These are phyloP conservation scores for Cololabis saira DNA, from an alignment of 2,113 vertebrate species.

Conservation along the genomic window DNA sequence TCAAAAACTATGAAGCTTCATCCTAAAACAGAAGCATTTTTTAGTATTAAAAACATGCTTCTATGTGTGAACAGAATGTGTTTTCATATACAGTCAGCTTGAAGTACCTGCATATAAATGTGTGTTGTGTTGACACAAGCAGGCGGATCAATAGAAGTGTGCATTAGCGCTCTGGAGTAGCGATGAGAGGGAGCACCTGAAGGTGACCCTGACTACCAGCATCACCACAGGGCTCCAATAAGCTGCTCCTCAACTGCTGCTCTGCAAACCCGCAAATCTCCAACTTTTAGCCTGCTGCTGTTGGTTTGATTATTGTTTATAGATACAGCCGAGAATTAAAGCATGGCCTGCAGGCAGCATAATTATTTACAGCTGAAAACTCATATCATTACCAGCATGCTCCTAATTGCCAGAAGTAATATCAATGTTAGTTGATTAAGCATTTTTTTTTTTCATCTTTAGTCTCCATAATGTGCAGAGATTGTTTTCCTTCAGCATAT, in stretches of 20 bases:
- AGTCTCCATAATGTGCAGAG: constrained; percentile 88
- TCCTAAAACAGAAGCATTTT: too few species aligned
- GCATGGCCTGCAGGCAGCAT: constrained; percentile 95
- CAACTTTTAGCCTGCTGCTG: constrained; percentile 91
- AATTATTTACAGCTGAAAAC: constrained; percentile 99
- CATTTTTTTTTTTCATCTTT: constrained; percentile 73
- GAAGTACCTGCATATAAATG: constrained; percentile 11
- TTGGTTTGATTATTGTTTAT: constrained; percentile 99
- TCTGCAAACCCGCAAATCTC: constrained; percentile 87
- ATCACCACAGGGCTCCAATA: constrained; percentile 88
- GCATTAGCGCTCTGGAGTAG: constrained; percentile 83
- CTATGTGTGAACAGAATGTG: too few species aligned
- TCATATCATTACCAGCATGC: constrained; percentile 99
- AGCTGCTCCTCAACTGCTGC: constrained; percentile 74
- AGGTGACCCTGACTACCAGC: constrained; percentile 93
- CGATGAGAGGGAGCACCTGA: constrained; percentile 85
- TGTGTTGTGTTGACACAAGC: constrained; percentile 30
- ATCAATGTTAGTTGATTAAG: constrained; percentile 99
- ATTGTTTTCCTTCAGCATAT: constrained; percentile 89
- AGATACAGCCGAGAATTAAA: constrained; percentile 99
- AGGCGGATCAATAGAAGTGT: constrained; percentile 87
- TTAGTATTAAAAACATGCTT: too few species aligned
- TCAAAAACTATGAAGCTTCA: too few species aligned
- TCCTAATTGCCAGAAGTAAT: constrained; percentile 99
- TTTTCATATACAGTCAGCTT: too few species aligned